These are phyloP conservation scores for Drosophila ananassae DNA, from an alignment of 1,140 invertebrate genomes.

Conservation along the genomic window DNA sequence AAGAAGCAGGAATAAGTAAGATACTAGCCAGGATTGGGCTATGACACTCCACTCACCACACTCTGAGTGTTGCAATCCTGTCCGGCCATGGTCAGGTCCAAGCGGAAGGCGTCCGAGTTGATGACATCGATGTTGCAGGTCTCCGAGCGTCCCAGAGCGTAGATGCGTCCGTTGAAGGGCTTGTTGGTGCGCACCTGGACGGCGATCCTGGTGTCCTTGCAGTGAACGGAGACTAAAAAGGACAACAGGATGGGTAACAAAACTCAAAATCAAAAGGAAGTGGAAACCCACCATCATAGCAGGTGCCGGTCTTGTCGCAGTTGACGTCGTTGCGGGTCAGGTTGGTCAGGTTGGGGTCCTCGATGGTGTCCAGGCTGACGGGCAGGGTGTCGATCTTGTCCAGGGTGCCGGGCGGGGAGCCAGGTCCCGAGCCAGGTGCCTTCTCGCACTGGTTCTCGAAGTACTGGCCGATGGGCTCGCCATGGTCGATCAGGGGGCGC, in stretches of 20 bases:
- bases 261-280: neutral
- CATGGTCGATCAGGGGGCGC: conserved; percentile 94
- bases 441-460: conserved; percentile 95
- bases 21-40: neutral
- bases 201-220: conserved; percentile 96
- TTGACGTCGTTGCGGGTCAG: conserved; percentile 91
- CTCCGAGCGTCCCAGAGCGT: conserved; percentile 95
- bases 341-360: conserved; percentile 89
- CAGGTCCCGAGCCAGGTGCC: conserved; percentile 76
- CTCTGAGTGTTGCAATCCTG: conserved; percentile 97
- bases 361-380: conserved; percentile 89
- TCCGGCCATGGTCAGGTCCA: conserved; percentile 96
- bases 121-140: conserved; percentile 97
- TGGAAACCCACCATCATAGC: conserved; percentile 91
- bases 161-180: conserved; percentile 97
- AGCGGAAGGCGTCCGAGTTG: conserved; percentile 95
- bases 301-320: conserved; percentile 97
- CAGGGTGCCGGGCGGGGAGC: conserved; percentile 56
- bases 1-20: neutral
- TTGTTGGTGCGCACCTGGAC: conserved; percentile 96
- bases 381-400: conserved; percentile 86
- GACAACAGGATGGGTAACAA: neutral
- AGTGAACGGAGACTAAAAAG: conserved; percentile 93
- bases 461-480: conserved; percentile 94
- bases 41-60: conserved; percentile 88